Conservation (phyloP, 2,113 vertebrate genomes). For the Bagarius yarrelli region DNA sequence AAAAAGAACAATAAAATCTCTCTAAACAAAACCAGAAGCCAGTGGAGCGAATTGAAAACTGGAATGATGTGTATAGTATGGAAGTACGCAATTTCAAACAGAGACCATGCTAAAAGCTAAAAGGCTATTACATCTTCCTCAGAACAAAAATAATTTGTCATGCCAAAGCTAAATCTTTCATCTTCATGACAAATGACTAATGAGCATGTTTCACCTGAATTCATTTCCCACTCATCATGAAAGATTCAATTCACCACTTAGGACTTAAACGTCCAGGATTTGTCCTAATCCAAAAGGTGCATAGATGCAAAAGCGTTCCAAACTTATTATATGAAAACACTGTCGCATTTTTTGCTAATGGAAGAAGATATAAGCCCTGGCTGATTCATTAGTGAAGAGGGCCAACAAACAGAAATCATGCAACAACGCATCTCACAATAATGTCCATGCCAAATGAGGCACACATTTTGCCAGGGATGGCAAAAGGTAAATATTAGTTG, state of each 20-base stretch:
- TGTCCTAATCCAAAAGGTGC: background rate
- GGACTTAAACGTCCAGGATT: background rate
- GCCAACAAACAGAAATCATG: background rate
- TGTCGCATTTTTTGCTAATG: slow-evolving; percentile 36
- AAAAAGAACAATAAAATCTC: too few species aligned
- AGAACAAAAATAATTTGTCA: slow-evolving; percentile 1
- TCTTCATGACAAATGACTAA: slow-evolving; percentile 6
- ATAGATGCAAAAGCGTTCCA: slow-evolving; percentile 31
- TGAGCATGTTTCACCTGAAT: slow-evolving; percentile 10
- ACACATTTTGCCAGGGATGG: background rate
- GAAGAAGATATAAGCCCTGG: background rate
- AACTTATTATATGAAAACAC: background rate
- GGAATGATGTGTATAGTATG: too few species aligned
- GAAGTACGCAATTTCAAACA: too few species aligned
- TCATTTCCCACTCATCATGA: background rate
- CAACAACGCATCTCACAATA: background rate
- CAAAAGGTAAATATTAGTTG: background rate
- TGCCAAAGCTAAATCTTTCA: background rate
- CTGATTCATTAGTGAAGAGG: background rate
- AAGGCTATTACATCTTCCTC: background rate
- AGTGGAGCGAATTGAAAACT: too few species aligned
- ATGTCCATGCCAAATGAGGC: background rate
- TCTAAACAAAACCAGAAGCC: too few species aligned
- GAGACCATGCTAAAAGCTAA: too few species aligned
- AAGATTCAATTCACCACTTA: background rate